A percentile compares a stretch with the other conserved stretches of the same genome.
These are phyloP conservation scores for Carcharodon carcharias DNA, from an alignment of 2,797 vertebrate genomes.

Conservation along the genomic window DNA sequence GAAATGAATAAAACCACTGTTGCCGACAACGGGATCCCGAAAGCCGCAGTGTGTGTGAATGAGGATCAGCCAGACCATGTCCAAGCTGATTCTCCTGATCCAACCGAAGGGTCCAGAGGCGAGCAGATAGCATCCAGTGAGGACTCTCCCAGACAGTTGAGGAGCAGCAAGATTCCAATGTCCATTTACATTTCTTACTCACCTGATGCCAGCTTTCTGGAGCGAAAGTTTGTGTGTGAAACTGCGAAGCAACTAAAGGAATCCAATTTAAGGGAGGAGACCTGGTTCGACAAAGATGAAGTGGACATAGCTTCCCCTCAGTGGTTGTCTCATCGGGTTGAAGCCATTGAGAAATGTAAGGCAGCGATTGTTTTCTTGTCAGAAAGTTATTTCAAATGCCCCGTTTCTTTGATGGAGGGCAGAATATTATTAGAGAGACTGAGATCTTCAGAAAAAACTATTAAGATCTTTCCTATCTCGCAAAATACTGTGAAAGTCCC, in stretches of 20 bases:
- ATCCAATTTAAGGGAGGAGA: not conserved
- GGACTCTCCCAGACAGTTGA: not conserved
- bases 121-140: not conserved
- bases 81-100: not conserved
- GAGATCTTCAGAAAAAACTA: not conserved
- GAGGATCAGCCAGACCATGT: not conserved
- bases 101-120: not conserved
- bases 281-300: slow-evolving; percentile 32
- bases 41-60: not conserved
- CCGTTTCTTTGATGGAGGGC: not conserved
- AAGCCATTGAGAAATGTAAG: slow-evolving; percentile 32
- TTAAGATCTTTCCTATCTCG: slow-evolving; percentile 6
- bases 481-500: not conserved
- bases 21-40: not conserved
- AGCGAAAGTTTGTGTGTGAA: slow-evolving; percentile 14
- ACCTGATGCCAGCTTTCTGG: slow-evolving; percentile 7
- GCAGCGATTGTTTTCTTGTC: slow-evolving; percentile 11
- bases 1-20: not conserved
- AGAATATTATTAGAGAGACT: slow-evolving; percentile 30
- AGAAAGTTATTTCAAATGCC: not conserved
- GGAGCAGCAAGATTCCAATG: not conserved
- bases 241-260: slow-evolving; percentile 27
- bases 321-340: not conserved
- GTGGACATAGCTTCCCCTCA: not conserved
- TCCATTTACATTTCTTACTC: slow-evolving; percentile 24